Percentiles rank a stretch among this genome's conserved stretches.
phyloP scores from a whole-genome alignment of 2,797 vertebrate genomes.

The Pelobates cultripes region DNA sequence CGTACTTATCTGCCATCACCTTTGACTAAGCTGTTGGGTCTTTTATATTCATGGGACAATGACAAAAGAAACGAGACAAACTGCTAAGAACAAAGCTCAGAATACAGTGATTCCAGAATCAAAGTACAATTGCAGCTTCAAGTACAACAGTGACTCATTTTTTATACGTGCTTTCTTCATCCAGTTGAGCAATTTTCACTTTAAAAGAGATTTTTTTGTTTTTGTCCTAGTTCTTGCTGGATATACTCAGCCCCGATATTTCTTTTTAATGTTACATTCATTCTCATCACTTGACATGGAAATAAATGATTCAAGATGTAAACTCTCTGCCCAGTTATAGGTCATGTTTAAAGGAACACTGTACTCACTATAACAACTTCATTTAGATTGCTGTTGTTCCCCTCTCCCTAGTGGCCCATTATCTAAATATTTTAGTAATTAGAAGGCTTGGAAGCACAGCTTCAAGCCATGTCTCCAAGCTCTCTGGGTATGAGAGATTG shows the following conservation, averaged over 20 bases:
- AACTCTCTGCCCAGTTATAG: too few species aligned
- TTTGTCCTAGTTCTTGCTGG: constrained; percentile 9
- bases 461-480: too few species aligned
- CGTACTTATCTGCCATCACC: too few species aligned
- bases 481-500: too few species aligned
- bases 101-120: background rate
- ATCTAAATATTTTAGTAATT: too few species aligned
- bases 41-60: background rate
- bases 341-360: too few species aligned
- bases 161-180: background rate
- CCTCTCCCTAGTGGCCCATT: too few species aligned
- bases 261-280: background rate
- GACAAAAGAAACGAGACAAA: background rate
- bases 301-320: background rate
- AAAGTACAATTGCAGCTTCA: background rate
- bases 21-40: background rate
- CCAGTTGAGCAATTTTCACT: background rate
- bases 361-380: too few species aligned
- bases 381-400: too few species aligned
- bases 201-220: background rate
- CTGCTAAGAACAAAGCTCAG: background rate
- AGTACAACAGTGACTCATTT: background rate
- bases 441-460: too few species aligned
- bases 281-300: background rate
- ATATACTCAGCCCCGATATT: background rate